These are phyloP conservation scores for Naja naja DNA, from an alignment of 2,113 vertebrate species.

Conservation along the genomic window DNA sequence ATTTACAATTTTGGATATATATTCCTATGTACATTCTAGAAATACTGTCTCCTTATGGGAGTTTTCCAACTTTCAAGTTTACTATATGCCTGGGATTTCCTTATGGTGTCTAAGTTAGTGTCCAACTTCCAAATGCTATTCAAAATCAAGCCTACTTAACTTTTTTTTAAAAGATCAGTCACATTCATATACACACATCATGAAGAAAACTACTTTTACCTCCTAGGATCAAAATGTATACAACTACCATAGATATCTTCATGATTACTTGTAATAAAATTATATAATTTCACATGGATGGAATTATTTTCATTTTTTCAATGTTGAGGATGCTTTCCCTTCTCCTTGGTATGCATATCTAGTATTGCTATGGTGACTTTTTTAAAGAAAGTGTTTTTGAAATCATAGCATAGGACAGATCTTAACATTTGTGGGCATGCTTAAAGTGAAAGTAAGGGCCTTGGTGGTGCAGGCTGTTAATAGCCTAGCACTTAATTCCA, in stretches of 20 bases:
- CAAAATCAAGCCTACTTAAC: neutral
- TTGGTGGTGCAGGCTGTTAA: too few relatives aligned
- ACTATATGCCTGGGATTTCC: neutral
- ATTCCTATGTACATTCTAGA: constrained; percentile 26
- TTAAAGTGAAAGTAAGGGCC: neutral
- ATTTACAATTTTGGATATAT: constrained; percentile 41
- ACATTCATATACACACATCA: neutral
- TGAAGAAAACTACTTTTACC: neutral
- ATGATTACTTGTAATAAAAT: neutral
- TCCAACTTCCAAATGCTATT: neutral
- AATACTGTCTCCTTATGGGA: neutral
- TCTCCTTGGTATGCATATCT: neutral
- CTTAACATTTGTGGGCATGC: neutral
- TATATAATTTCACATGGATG: neutral
- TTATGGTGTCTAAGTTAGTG: neutral
- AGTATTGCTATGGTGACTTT: neutral
- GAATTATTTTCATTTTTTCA: neutral
- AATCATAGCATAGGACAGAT: neutral
- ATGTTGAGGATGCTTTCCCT: neutral
- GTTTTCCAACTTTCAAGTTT: neutral
- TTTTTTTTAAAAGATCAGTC: neutral
- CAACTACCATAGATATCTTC: neutral
- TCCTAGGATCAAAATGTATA: neutral
- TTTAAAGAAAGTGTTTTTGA: neutral
- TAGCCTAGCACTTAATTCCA: too few relatives aligned